Evolutionary conservation across 30 jellyfish, hydroid and myxozoan species (phyloP).

Genomic region (Pseudorhiza aurosa): DNA sequence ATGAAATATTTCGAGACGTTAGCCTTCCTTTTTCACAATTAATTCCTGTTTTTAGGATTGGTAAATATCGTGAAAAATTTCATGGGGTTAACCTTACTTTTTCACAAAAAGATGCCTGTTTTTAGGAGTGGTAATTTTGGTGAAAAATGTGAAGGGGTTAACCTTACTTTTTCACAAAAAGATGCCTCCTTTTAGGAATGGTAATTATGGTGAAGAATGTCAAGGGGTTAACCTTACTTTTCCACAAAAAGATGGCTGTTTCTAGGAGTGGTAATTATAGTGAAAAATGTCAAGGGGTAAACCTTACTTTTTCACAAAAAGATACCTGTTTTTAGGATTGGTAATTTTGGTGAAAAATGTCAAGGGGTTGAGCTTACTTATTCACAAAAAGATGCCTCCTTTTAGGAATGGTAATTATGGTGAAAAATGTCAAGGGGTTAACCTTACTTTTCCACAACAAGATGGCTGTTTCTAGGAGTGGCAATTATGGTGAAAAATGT

Average conservation of each 20-base stretch:
- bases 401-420: not conserved
- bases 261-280: too few relatives aligned
- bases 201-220: not conserved
- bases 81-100: constrained; percentile 15
- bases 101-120: not conserved
- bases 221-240: not conserved
- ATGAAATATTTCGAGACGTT: not conserved
- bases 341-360: not conserved
- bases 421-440: not conserved
- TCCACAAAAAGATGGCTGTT: not conserved
- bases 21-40: not conserved
- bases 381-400: not conserved
- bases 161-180: not conserved
- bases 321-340: too few relatives aligned
- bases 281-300: too few relatives aligned
- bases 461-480: not conserved
- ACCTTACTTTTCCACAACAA: constrained; percentile 8
- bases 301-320: too few relatives aligned
- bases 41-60: not conserved
- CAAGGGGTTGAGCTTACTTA: not conserved
- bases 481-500: not conserved
- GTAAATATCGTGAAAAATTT: not conserved
- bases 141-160: not conserved
- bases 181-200: not conserved
- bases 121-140: not conserved